Base-by-base conservation (phyloP, 2,888 invertebrate species). In the Ecliptopera silaceata region DNA sequence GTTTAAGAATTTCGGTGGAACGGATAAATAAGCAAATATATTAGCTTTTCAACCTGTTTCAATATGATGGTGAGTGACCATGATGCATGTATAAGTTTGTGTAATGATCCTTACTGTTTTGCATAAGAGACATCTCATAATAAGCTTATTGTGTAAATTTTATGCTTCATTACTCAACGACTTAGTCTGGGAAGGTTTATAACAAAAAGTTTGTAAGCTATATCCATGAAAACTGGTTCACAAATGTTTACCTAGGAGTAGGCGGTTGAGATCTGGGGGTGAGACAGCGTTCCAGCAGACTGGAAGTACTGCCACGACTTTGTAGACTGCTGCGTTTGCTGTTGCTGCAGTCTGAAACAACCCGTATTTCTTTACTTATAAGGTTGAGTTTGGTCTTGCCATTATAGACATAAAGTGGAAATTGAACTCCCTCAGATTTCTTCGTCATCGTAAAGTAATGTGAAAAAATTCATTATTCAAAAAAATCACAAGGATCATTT, bases 291-390 rank as follows among this genome's bases (percentile, higher is more conserved):
- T 96, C 96, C 70, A 96, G 92, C 74, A 96, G 90, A 84, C 97
- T 97, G 66, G 97, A 97, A 42, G 97, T 97, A 87, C 97, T 97
- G 75, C 97, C 97, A 62, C 97, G 94, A 81, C 97, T 97, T 86
- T 97, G 97, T 89, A 97, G 95, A 80, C 97, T 97, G 87, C 97
- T 97, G 59, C 97, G 93, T 81, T 97, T 97, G 86, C 97, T 97
- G 88, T 97, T 96, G 68, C 95, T 95, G 77, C 94, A 94, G 84
- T 95, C 95, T 92, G 86, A 64, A 50, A 64, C 61, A 58, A 63
- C 15, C 15, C 15, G 15, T 15, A 10, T 8, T 10, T 2, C 36
- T 10, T 5, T 34, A 13, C 2, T 6, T 15, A 10, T 15, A 15
- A 15, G 36, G 15, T 36, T 36, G 8, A 15, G 2, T 15, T 15